Base-by-base conservation (phyloP, 2,888 invertebrate species). In the Eupithecia vulgata region DNA sequence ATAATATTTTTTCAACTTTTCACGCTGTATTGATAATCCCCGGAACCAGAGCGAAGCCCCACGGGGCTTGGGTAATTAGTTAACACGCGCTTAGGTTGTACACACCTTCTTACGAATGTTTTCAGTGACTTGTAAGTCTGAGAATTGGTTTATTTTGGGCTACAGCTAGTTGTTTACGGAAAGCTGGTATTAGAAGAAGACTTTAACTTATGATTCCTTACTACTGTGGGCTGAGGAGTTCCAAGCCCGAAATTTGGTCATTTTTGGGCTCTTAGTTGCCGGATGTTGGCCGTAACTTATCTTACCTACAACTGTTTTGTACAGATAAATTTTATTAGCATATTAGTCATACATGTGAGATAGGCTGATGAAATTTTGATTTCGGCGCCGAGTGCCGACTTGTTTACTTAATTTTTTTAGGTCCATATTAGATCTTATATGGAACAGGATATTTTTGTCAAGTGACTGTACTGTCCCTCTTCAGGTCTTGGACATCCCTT, bases 1-100 rank as follows among this genome's bases (percentile, higher is more conserved):
- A 65, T 65, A 21, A 65, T 65, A 37, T 40, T 65, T 65, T 65
- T 10, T 40, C 62, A 42, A 65, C 65, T 65, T 65, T 65, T 65
- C 37, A 21, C 65, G 64, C 40, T 65, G 40, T 65, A 40, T 40
- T 25, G 37, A 15, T 65, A 65, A 65, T 65, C 65, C 40, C n/a
- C 21, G 25, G 40, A 25, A 65, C 13, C 21, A 13, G 6, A 42
- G 65, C 40, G 65, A 65, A 65, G 65, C 65, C 65, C 21, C 37
- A 25, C 65, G 3, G 25, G 30, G 10, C 40, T 61, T 21, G n/a
- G 37, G 65, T 65, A 65, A 65, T 64, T 64, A 64, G 62, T 37
- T 65, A 65, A 65, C 65, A 65, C 42, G 65, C 65, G 65, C 65
- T 40, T 40, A 65, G 21, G 40, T 21, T 64, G n/a, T 64, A 61